Evolutionary conservation across 2,113 vertebrate genomes (phyloP), one percentile per base, ranked within the genome.

Genomic region (Cyprinus carpio): DNA sequence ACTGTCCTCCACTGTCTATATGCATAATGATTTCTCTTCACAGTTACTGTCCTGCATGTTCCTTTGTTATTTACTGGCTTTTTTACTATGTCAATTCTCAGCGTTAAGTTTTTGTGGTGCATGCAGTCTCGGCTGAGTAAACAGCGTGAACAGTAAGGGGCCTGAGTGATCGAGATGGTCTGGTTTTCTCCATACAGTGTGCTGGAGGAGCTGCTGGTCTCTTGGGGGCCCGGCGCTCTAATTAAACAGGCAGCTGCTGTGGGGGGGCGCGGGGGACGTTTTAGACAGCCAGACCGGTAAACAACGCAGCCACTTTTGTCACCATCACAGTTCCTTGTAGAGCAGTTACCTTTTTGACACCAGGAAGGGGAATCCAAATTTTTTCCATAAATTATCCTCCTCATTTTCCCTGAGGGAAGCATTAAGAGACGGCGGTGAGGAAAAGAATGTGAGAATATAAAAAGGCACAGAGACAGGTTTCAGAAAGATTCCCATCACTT

Each of bases 161-260:
- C 29, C 80, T 72, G 79, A 83, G 76, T 86, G 86, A 89, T 89
- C 56, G 83, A 89, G 85, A 75, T 72, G 79, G 31, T 56, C 77
- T 82, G 49, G 56, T 65, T 88, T 80, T 46, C 82, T 85, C 34
- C 9, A 16, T 31, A 60, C 82, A 64, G 56, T 51, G 27, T 43
- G 79, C 67, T 27, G 84, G 71, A 87, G 65, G 79, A 88, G 31
- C 82, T 65, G 56, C 15, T 1, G 4, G 82, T 89, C 89, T 87
- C 89, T 16, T n/a, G 31, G 87, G 81, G 85, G 31, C 23, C 64
- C 8, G 40, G 60, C 2, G 67, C 83, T 88, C 89, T 89, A 91
- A 91, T 91, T 90, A 91, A 87, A 84, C 78, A 88, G 85, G 85
- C 88, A 91, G 87, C 83, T 88, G 84, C 62, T 78, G 75, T 34